phyloP scores from a whole-genome alignment of 2,113 vertebrate species.

The Dryoscopus gambensis region DNA sequence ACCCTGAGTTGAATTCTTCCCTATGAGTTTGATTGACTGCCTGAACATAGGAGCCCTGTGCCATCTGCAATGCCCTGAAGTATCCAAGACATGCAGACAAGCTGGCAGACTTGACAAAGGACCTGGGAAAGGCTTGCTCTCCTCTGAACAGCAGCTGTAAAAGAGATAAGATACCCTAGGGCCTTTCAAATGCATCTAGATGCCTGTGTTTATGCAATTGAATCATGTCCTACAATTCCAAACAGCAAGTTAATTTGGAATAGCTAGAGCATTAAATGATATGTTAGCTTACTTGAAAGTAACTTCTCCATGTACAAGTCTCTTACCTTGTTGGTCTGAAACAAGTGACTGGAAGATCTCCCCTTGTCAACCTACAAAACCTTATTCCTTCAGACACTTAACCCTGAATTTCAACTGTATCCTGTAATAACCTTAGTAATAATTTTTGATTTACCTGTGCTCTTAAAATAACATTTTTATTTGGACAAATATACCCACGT shows the following conservation, averaged over 20 bases:
- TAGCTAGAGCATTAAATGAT: constrained; percentile 11
- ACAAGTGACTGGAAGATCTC: background rate
- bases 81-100: background rate
- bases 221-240: constrained; percentile 15
- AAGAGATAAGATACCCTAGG: constrained; percentile 5
- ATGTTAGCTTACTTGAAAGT: background rate
- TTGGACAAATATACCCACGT: background rate
- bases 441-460: background rate
- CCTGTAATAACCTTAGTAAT: background rate
- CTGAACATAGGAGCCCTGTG: background rate
- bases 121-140: background rate
- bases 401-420: background rate
- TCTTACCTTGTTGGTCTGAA: background rate
- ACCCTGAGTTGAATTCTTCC: background rate
- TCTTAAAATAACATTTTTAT: background rate
- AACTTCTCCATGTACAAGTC: background rate
- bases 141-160: background rate
- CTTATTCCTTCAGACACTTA: background rate
- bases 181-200: constrained; percentile 32
- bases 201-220: constrained; percentile 16
- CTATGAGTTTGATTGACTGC: background rate
- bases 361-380: background rate
- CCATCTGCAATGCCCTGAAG: background rate
- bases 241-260: constrained; percentile 30
- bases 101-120: constrained; percentile 8